Evolutionary conservation across 35 echinoderm and acorn worm species (phyloP).

Genomic region (Nesometra sesokonis): DNA sequence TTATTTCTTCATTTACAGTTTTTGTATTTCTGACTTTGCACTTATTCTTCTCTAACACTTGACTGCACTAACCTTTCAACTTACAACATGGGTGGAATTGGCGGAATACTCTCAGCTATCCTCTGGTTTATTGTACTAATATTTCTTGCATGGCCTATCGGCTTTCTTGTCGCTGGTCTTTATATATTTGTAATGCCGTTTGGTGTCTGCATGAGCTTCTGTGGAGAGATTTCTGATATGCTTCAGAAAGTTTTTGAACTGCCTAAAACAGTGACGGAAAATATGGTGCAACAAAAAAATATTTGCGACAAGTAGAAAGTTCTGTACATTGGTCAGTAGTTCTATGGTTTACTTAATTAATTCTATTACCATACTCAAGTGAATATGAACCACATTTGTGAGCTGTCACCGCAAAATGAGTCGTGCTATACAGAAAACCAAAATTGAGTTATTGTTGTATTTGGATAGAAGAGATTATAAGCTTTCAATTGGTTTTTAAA

Average conservation of each 20-base stretch:
- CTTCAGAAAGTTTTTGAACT: conserved; percentile 72
- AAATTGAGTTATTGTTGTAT: too few species aligned
- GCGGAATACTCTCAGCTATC: conserved; percentile 84
- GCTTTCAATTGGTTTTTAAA: too few species aligned
- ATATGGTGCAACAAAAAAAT: conserved; percentile 75
- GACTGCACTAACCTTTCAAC: background rate
- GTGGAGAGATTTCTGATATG: conserved; percentile 77
- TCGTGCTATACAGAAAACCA: too few species aligned
- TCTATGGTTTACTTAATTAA: too few species aligned
- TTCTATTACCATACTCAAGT: too few species aligned
- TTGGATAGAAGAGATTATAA: too few species aligned
- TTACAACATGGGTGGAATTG: conserved; percentile 16
- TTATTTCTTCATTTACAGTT: background rate
- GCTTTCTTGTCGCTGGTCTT: conserved; percentile 65
- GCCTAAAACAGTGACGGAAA: conserved; percentile 59
- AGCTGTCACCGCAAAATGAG: too few species aligned
- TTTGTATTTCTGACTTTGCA: background rate
- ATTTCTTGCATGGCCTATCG: conserved; percentile 93
- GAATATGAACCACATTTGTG: too few species aligned
- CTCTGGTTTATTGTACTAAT: conserved; percentile 82
- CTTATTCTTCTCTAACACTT: background rate
- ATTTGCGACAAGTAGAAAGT: conserved; percentile 31
- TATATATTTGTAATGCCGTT: conserved; percentile 93
- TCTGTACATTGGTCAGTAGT: background rate
- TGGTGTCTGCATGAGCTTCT: conserved; percentile 80